Base-by-base conservation (phyloP, 30 jellyfish, hydroid and myxozoan species). In the Euphysa ruthae region DNA sequence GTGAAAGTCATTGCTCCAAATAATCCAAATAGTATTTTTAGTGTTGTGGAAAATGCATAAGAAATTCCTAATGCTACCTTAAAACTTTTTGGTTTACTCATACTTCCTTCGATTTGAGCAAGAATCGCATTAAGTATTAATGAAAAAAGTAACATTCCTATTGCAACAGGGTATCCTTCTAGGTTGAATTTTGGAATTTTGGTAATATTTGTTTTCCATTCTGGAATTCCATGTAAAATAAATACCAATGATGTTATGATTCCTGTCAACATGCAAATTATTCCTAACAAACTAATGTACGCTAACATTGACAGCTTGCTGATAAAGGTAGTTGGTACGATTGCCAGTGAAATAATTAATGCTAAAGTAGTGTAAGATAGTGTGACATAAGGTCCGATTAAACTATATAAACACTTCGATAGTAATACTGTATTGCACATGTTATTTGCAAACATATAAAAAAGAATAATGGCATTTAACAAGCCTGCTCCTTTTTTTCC, bases 401-500 rank as follows among this genome's bases (percentile, higher is more conserved):
- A 32, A 2, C 71, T 21, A 51, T 73, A 63, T 26, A 82, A 32
- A 23, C 94, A 35, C 51, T 82, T 69, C 16, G 91, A 89, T 23
- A 77, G 55, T 31, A 84, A 56, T 10, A 76, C 72, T 35, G 73
- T 31, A 20, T 56, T 6, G 1, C 68, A 73, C 32, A 76, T 61
- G 49, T 70, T 55, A 4, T 71, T 54, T 16, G 87, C 60, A 32
- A 61, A 72, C 49, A 86, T 38, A 57, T 57, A 71, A 44, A 74
- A 33, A 12, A 79, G 32, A 20, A 72, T 61, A 14, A 69, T 20
- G 35, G 73, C 30, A 32, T 86, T 78, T 71, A 79, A 63, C 26
- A 86, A n/a, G 1, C 70, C 44, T 4, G 87, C 87, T 28, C 88
- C 85, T n/a, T 32, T 43, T 26, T 68, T 46, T 7, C 94, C 94